Conservation (phyloP, 2,797 vertebrate genomes). For the Arremon brunneinucha region DNA sequence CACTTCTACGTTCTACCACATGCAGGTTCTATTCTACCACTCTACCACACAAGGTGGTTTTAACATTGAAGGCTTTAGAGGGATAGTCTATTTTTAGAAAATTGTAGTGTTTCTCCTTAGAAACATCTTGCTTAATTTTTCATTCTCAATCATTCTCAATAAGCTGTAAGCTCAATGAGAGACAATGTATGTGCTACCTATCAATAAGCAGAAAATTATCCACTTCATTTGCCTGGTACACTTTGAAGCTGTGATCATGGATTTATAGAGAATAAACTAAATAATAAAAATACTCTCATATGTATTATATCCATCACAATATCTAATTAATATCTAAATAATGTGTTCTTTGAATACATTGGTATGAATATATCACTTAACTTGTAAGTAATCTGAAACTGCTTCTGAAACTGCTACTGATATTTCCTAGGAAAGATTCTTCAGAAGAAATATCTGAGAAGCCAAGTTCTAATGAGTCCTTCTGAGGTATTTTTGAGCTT, state of each 20-base stretch:
- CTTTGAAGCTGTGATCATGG: not conserved
- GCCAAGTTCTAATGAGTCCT: not conserved
- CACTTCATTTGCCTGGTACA: not conserved
- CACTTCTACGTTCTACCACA: not conserved
- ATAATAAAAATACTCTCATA: not conserved
- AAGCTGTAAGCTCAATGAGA: not conserved
- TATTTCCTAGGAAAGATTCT: not conserved
- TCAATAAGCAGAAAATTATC: not conserved
- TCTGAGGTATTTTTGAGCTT: not conserved
- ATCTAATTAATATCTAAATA: not conserved
- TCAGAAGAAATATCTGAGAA: not conserved
- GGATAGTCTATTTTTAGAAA: not conserved
- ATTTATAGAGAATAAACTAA: not conserved
- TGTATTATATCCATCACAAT: not conserved
- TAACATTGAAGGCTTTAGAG: not conserved
- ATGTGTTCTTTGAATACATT: not conserved
- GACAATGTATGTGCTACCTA: not conserved
- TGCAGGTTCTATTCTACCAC: not conserved
- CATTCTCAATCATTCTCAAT: not conserved
- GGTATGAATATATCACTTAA: not conserved
- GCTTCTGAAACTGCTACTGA: not conserved
- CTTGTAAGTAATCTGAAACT: not conserved
- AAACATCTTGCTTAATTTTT: not conserved
- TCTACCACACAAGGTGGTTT: not conserved
- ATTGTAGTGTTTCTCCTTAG: not conserved